Percentiles rank a stretch among this genome's conserved stretches.
phyloP scores from a whole-genome alignment of 2,113 vertebrate species.

The Poeciliopsis occidentalis region DNA sequence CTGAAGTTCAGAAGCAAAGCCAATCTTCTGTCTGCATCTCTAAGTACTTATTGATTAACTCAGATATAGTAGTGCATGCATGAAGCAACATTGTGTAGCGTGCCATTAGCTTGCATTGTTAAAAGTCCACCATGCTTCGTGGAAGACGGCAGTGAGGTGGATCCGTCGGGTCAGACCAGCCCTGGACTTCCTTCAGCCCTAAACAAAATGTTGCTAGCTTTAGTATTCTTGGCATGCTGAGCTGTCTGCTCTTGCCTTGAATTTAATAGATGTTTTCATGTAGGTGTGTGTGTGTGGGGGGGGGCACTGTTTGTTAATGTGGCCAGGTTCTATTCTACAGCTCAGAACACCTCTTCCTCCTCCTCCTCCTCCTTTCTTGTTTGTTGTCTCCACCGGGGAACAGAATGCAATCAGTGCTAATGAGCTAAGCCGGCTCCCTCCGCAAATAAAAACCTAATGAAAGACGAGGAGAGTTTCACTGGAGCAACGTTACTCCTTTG shows the following conservation, averaged over 20 bases:
- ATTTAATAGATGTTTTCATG: background rate
- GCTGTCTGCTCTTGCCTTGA: conserved; percentile 1
- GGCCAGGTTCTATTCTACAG: conserved; percentile 12
- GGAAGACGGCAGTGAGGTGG: too few species aligned
- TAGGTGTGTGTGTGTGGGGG: background rate
- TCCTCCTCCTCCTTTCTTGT: background rate
- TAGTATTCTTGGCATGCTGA: conserved; percentile 4
- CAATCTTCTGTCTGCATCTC: too few species aligned
- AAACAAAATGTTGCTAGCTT: background rate
- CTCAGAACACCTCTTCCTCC: background rate
- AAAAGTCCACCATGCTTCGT: too few species aligned
- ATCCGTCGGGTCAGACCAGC: background rate
- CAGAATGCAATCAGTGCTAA: conserved; percentile 65
- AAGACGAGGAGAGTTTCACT: conserved; percentile 37
- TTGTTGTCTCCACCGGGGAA: conserved; percentile 28
- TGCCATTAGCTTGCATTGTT: too few species aligned
- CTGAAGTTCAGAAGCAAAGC: too few species aligned
- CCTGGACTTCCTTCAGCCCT: background rate
- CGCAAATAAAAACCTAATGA: conserved; percentile 68
- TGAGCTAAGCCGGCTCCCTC: conserved; percentile 55
- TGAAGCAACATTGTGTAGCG: too few species aligned
- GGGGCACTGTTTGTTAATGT: conserved; percentile 1
- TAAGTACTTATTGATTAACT: too few species aligned
- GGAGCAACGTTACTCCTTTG: conserved; percentile 22
- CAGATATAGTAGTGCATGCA: too few species aligned